These are phyloP conservation scores for Brevimyrus niger DNA, from an alignment of 2,113 vertebrate genomes.

Conservation along the genomic window DNA sequence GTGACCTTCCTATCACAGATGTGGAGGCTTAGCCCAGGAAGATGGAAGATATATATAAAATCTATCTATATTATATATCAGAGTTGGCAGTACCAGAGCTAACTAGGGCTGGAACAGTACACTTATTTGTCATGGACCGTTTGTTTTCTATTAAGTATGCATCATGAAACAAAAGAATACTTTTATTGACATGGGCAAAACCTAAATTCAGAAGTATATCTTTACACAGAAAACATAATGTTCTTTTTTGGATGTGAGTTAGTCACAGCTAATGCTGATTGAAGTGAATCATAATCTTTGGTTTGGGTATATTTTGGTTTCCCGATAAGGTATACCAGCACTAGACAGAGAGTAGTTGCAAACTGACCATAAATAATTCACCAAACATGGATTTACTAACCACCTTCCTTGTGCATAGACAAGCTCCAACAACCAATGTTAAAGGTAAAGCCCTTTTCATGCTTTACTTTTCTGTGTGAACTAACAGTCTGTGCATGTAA, in stretches of 20 bases:
- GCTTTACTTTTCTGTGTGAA: not conserved
- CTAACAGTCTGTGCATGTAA: no score
- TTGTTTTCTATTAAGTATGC: no score
- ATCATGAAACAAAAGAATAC: not conserved
- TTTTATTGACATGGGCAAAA: not conserved
- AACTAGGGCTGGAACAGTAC: not conserved
- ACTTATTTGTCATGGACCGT: not conserved
- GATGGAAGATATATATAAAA: not conserved
- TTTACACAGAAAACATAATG: not conserved
- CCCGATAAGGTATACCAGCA: not conserved
- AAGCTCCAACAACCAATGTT: not conserved
- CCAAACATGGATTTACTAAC: not conserved
- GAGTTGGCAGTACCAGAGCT: not conserved
- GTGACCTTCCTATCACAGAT: not conserved
- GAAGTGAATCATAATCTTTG: not conserved
- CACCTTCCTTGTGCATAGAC: not conserved
- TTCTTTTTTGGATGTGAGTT: not conserved
- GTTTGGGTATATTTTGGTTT: not conserved
- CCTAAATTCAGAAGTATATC: not conserved
- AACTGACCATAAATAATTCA: not conserved
- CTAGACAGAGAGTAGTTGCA: not conserved
- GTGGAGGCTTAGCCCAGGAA: not conserved
- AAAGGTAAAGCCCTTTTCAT: not conserved
- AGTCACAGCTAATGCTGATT: not conserved
- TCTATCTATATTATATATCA: no score